Conservation (phyloP, 2,113 vertebrate species). For the Corythornis cristatus region DNA sequence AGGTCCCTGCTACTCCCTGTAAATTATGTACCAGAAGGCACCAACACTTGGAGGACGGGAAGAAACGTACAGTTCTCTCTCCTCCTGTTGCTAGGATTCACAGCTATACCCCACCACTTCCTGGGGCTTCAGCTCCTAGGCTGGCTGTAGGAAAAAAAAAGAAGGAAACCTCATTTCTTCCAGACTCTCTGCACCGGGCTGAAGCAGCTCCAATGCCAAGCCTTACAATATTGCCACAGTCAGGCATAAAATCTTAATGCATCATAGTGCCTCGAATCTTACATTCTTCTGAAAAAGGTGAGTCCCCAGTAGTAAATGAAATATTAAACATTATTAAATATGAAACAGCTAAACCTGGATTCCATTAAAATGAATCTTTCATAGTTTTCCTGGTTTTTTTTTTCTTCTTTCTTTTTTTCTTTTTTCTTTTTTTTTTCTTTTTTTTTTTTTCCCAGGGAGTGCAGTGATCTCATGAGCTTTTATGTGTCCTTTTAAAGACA, state of each 20-base stretch:
- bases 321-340: constrained; percentile 74
- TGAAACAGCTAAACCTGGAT: constrained; percentile 71
- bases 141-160: constrained; percentile 13
- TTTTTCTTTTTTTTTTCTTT: background rate
- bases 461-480: constrained; percentile 11
- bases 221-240: constrained; percentile 30
- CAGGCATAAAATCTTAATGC: constrained; percentile 69
- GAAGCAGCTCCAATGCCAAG: background rate
- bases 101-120: constrained; percentile 40
- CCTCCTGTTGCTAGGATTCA: constrained; percentile 52
- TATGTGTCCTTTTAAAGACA: constrained; percentile 48
- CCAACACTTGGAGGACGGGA: constrained; percentile 47
- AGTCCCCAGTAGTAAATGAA: constrained; percentile 73
- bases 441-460: background rate
- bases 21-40: constrained; percentile 36
- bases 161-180: constrained; percentile 13
- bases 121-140: constrained; percentile 2
- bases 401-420: background rate
- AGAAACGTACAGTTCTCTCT: constrained; percentile 39
- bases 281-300: constrained; percentile 63
- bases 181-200: constrained; percentile 6
- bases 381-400: constrained; percentile 23
- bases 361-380: constrained; percentile 74
- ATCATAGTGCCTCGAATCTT: constrained; percentile 34
- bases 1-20: background rate